Base-by-base conservation (phyloP, 2,797 vertebrate species). In the Gephyroberyx darwinii region DNA sequence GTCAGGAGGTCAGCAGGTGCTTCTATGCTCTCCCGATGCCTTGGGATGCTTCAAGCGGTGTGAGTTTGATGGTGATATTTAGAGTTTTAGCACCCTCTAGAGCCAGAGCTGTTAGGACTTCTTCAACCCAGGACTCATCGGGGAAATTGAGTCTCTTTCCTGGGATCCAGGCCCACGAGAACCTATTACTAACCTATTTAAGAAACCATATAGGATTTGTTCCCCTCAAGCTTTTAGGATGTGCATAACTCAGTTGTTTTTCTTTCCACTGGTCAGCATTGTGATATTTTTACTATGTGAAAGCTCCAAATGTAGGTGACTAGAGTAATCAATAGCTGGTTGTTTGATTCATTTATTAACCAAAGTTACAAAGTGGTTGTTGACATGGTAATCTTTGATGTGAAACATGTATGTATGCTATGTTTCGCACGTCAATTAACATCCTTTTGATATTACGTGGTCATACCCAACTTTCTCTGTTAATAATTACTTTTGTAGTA, bases 1-100 rank as follows among this genome's bases (percentile, higher is more conserved):
- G 77, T 81, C 77, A 68, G 69, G 80, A 86, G 84, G 88, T 89
- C 85, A 87, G 88, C 88, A 89, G 89, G 88, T 89, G 85, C 83
- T 64, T 75, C 83, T 65, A 35, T 65, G 83, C 75, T 76, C 30
- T 51, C 74, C 87, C 87, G 81, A 87, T 86, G 88, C 86, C 76
- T 82, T 0, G 45, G 52, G 62, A 54, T 68, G 68, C 26, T 37
- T 75, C 55, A 39, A 31, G 35, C 48, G 8, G 61, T 12, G 51
- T 12, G 51, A 39, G 8, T 4, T 35, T 10, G 2, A 31, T 20
- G 26, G 60, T 30, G 1, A 81, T 85, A 65, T 64, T 79, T 84
- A 43, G 70, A 75, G 37, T 45, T 68, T 14, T 51, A 75, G 59
- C 77, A 31, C 81, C 88, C 86, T 87, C 89, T 90, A 84, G 71